These are phyloP conservation scores for Perizoma affinitatum DNA, from an alignment of 2,888 invertebrate species.

Conservation along the genomic window DNA sequence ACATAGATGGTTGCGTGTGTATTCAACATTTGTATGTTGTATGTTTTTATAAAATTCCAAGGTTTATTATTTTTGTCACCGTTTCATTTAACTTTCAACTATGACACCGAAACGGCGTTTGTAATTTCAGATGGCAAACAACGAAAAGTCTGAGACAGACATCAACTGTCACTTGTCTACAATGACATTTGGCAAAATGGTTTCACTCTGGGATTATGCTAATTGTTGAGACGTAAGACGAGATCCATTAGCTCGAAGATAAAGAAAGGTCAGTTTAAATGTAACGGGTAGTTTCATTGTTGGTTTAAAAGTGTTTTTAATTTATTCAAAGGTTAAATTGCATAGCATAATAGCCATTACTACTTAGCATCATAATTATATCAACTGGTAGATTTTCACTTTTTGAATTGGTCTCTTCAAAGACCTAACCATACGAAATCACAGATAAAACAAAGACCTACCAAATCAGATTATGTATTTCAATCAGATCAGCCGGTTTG, in stretches of 20 bases:
- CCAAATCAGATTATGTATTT: too few species aligned
- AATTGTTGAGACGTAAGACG: conserved; percentile 40
- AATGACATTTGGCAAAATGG: conserved; percentile 31
- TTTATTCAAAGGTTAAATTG: not conserved
- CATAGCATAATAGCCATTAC: too few species aligned
- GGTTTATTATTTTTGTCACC: not conserved
- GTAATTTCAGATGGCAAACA: conserved; percentile 15
- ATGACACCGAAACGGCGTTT: not conserved
- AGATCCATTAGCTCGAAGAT: conserved; percentile 61
- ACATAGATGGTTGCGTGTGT: too few species aligned
- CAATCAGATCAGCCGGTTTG: too few species aligned
- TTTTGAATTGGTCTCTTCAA: too few species aligned
- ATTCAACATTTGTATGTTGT: too few species aligned
- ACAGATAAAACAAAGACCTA: too few species aligned
- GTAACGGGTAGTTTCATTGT: conserved; percentile 7
- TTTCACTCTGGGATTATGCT: conserved; percentile 37
- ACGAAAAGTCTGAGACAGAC: conserved; percentile 15
- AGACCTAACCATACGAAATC: too few species aligned
- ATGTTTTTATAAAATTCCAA: too few species aligned
- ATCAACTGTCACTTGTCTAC: conserved; percentile 27
- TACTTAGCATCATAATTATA: too few species aligned
- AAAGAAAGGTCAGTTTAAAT: conserved; percentile 63
- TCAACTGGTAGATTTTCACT: too few species aligned
- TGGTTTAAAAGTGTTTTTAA: not conserved
- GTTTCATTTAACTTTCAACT: not conserved